Base-by-base conservation (phyloP, 2,113 vertebrate genomes). In the Spheniscus mendiculus region DNA sequence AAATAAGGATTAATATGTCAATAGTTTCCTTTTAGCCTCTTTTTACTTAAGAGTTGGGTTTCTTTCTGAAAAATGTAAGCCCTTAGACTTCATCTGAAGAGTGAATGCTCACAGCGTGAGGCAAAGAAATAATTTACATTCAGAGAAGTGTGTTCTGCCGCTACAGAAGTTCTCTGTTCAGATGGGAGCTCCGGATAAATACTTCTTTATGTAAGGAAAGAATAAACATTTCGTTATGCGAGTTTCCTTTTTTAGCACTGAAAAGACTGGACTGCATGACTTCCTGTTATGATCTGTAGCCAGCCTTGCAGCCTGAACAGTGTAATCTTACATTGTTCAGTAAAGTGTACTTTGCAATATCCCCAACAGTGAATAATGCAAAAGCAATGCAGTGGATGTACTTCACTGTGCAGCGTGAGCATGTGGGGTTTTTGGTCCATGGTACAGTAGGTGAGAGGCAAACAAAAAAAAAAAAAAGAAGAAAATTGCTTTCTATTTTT, bases 181-280 rank as follows among this genome's bases (percentile, higher is more conserved):
- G 50, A 90, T 82, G 87, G 67, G 66, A 72, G 62, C 89, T 96
- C 79, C 30, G 40, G 70, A 94, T 40, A 94, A 95, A 92, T 89
- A n/a, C 61, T 95, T 15, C 91, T 95, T 95, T 97, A 50, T 94
- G 34, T 10, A 62, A 87, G 82, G 89, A 95, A 91, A 80, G 87
- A 97, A 96, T 77, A 90, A 92, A 94, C 90, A 74, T 96, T 95
- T 95, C 70, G 52, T 96, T 96, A 94, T 69, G 76, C 90, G 74
- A 85, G 95, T 94, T 98, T 89, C 95, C 88, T 71, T 90, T 97
- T 97, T 95, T 93, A 95, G 95, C 69, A 19, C 18, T 95, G 92
- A 89, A 88, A 67, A 97, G 78, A 53, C 34, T 86, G 44, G 50
- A 25, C 84, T 78, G 76, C 70, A 1, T 10, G 3, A n/a, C 81